Evolutionary conservation across 2,113 vertebrate species (phyloP).

Genomic region (Stomatorhinus ivindoensis): DNA sequence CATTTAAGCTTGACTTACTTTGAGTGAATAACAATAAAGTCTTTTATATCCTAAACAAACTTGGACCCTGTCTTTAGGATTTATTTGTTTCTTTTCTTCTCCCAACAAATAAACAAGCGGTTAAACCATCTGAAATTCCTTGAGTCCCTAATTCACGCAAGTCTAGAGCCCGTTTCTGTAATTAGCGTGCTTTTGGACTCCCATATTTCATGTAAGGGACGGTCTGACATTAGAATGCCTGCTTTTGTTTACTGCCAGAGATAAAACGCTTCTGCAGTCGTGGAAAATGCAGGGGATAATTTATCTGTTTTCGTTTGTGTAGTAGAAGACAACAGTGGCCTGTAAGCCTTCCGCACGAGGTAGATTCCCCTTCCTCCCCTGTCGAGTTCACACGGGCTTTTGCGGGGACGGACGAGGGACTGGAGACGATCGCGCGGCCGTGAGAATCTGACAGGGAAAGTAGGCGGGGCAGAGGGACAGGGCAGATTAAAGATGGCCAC

Average conservation of each 20-base stretch:
- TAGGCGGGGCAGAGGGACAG: background rate
- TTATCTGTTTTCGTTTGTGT: conserved; percentile 9
- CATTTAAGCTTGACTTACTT: background rate
- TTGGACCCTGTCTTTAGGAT: background rate
- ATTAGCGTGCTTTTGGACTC: background rate
- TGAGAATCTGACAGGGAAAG: background rate
- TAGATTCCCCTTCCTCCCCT: background rate
- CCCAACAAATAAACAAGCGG: conserved; percentile 1
- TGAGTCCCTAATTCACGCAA: conserved; percentile 1
- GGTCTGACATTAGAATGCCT: conserved; percentile 1
- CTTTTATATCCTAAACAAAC: background rate
- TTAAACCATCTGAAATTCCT: conserved; percentile 4
- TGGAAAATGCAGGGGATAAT: background rate
- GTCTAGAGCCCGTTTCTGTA: conserved; percentile 1
- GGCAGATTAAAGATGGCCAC: background rate
- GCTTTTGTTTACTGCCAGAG: conserved; percentile 8
- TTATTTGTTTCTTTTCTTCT: background rate
- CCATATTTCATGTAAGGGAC: background rate
- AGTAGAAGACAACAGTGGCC: background rate
- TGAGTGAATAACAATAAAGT: conserved; percentile 1
- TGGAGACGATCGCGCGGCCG: background rate
- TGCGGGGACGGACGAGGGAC: background rate
- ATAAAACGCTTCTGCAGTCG: background rate
- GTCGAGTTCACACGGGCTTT: background rate
- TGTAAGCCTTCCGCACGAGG: background rate